These are phyloP conservation scores for Carcinoscorpius rotundicauda DNA, from an alignment of 1,140 invertebrate species.

Conservation along the genomic window DNA sequence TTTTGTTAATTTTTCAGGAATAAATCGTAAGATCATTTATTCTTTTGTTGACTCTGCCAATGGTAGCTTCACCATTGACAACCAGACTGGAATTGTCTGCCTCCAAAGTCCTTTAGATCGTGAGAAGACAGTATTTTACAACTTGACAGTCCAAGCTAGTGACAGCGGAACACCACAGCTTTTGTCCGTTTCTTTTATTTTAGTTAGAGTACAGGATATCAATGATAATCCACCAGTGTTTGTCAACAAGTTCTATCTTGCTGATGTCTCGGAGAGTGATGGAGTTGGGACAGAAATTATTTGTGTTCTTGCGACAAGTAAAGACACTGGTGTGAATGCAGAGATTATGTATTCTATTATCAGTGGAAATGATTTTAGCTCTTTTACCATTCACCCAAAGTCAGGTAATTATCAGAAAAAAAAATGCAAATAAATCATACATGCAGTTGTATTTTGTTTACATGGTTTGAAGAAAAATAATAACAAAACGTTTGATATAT, in stretches of 20 bases:
- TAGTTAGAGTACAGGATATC: conserved; percentile 62
- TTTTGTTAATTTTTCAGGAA: conserved; percentile 37
- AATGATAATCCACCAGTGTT: conserved; percentile 94
- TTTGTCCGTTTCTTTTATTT: conserved; percentile 43
- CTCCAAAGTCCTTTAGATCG: conserved; percentile 68
- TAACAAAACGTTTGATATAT: conserved; percentile 40
- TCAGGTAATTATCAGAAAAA: conserved; percentile 49
- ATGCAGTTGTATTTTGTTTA: conserved; percentile 50
- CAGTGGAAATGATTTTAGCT: conserved; percentile 66
- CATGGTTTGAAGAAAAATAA: conserved; percentile 38
- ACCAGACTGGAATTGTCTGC: conserved; percentile 68
- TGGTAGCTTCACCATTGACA: conserved; percentile 51
- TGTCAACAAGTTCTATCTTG: conserved; percentile 57
- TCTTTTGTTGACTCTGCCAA: conserved; percentile 54
- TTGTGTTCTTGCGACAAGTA: conserved; percentile 65
- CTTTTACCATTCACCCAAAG: conserved; percentile 61
- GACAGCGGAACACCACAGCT: conserved; percentile 62
- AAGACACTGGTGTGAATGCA: conserved; percentile 70
- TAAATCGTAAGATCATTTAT: conserved; percentile 74
- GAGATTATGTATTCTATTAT: conserved; percentile 59
- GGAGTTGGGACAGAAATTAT: conserved; percentile 60
- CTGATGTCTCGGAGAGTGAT: conserved; percentile 54
- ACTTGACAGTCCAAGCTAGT: conserved; percentile 62
- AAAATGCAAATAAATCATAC: conserved; percentile 32
- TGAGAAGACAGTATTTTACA: conserved; percentile 70